Evolutionary conservation across 2,113 vertebrate species (phyloP), one percentile per base, ranked within the genome.

Genomic region (Cephalopholis sonnerati): DNA sequence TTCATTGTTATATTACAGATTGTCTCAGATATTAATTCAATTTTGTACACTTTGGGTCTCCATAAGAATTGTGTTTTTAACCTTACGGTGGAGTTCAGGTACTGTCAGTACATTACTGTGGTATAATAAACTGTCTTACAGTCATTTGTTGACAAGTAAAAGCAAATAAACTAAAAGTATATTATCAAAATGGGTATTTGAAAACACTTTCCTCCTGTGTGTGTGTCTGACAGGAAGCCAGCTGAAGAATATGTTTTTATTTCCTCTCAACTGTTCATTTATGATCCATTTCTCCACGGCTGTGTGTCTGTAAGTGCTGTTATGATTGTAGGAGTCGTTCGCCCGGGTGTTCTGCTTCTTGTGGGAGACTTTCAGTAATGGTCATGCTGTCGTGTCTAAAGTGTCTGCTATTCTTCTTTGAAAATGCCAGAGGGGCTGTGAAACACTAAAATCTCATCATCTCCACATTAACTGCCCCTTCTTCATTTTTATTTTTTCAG

Each of bases 281-380:
- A 25, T 78, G 67, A 72, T 59, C 58, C 65, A n/a, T 80, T 86
- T 66, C 32, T 29, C 22, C n/a, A 4, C 0, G 39, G 15, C 50
- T 71, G 73, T n/a, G 64, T 82, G 48, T 50, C 64, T 87, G 44
- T 78, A 90, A 94, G 90, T 87, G 85, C 90, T 91, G 75, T 85
- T 87, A 65, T 86, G 84, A 81, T 75, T 82, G 83, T 74, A 75
- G 41, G 46, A 86, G 68, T 67, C 7, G 11, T 73, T 72, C 50
- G 29, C 41, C 67, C 20, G 46, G 9, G 39, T 69, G 44, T 51
- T 65, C 39, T 48, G 65, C 25, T 87, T 62, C 67, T 57, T 74
- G 51, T 83, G 72, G n/a, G 74, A 79, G 78, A 65, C 20, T 77
- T 46, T 70, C 53, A 8, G 64, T 74, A 79, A 81, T 69, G n/a